Evolutionary conservation across 2,113 vertebrate species (phyloP).

Genomic region (Psittacara wagleri): DNA sequence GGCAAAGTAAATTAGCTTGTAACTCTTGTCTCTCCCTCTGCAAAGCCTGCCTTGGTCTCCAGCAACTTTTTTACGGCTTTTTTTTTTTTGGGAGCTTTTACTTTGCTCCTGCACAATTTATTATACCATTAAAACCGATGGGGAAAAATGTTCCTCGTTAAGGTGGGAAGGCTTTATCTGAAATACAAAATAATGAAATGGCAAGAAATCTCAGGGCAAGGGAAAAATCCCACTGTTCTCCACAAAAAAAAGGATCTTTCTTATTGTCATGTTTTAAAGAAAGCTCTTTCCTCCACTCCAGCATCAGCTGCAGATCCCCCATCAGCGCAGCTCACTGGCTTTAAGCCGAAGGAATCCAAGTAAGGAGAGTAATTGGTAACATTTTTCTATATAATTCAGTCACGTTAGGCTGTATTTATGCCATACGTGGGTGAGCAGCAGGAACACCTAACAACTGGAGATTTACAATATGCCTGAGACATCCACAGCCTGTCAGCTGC

Average conservation of each 20-base stretch:
- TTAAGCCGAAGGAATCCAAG: neutral
- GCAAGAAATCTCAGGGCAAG: constrained; percentile 26
- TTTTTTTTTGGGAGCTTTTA: neutral
- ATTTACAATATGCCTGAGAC: constrained; percentile 6
- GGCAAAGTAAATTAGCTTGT: constrained; percentile 9
- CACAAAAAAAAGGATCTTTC: neutral
- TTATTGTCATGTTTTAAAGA: neutral
- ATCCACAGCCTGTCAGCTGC: neutral
- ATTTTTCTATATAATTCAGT: constrained; percentile 14
- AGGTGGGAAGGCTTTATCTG: constrained; percentile 20
- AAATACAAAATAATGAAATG: constrained; percentile 30
- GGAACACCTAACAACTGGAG: neutral
- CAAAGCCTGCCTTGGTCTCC: neutral
- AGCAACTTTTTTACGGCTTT: neutral
- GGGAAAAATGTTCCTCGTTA: constrained; percentile 35
- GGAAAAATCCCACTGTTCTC: neutral
- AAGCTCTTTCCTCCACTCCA: constrained; percentile 21
- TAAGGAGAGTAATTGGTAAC: constrained; percentile 51
- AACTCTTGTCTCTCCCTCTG: constrained; percentile 8
- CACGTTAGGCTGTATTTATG: constrained; percentile 5
- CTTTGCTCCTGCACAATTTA: constrained; percentile 8
- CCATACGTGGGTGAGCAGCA: neutral
- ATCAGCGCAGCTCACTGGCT: neutral
- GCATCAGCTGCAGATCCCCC: neutral
- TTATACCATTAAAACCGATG: constrained; percentile 24